These are phyloP conservation scores for Ichneumon xanthorius DNA, from an alignment of 2,888 invertebrate genomes.

Conservation along the genomic window DNA sequence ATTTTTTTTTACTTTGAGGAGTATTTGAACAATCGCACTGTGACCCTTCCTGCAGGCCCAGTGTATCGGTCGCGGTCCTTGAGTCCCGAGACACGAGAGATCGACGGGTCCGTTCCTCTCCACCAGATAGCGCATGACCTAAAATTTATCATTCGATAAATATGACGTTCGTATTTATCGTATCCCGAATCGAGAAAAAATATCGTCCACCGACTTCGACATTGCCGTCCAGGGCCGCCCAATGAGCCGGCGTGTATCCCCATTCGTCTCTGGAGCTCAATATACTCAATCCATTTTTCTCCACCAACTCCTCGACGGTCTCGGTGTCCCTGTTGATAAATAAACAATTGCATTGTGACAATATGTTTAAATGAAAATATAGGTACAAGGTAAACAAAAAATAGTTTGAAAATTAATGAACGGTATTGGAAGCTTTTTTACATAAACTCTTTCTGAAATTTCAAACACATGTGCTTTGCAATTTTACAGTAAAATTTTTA, in stretches of 20 bases:
- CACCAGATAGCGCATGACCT: conserved; percentile 93
- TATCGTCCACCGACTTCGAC: conserved; percentile 87
- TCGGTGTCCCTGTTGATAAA: conserved; percentile 89
- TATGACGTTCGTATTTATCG: background rate
- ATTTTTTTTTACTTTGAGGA: conserved; percentile 85
- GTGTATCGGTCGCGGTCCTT: conserved; percentile 96
- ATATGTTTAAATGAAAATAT: no score
- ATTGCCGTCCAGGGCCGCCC: conserved; percentile 96
- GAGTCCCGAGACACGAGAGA: conserved; percentile 94
- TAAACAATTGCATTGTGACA: background rate
- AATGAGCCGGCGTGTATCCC: conserved; percentile 97
- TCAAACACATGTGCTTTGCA: no score
- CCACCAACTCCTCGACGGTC: conserved; percentile 93
- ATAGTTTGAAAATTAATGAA: no score
- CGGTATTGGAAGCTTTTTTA: no score
- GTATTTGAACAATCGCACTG: conserved; percentile 93
- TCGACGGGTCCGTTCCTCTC: conserved; percentile 94
- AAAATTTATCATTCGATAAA: background rate
- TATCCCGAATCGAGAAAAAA: background rate
- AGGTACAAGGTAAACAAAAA: no score
- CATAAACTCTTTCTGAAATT: no score
- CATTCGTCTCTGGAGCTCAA: conserved; percentile 94
- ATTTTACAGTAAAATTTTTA: no score
- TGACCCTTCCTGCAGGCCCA: conserved; percentile 98
- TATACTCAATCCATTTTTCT: conserved; percentile 90